These are phyloP conservation scores for Psix sp. DNA, from an alignment of 1,140 invertebrate genomes.

Conservation along the genomic window DNA sequence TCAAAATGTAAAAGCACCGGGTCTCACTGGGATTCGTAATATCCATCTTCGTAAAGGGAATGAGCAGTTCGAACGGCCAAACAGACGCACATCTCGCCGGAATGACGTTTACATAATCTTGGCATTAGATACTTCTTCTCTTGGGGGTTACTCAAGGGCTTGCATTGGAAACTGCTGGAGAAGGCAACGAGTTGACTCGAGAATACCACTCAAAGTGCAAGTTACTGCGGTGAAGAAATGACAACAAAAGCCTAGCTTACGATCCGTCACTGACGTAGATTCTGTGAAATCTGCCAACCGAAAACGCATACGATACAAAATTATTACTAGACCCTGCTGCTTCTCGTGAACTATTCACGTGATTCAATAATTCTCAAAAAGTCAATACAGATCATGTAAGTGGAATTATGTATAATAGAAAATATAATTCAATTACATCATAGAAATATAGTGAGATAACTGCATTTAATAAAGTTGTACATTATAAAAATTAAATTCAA, in stretches of 20 bases:
- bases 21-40: conserved; percentile 60
- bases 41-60: conserved; percentile 52
- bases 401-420: too few relatives aligned
- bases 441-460: too few relatives aligned
- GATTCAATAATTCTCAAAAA: too few relatives aligned
- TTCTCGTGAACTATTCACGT: too few relatives aligned
- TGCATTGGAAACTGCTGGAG: conserved; percentile 57
- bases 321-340: too few relatives aligned
- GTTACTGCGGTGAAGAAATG: conserved; percentile 51
- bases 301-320: conserved; percentile 44
- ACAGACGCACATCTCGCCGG: conserved; percentile 67
- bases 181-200: conserved; percentile 62
- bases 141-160: conserved; percentile 64
- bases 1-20: conserved; percentile 45
- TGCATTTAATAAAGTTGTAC: too few relatives aligned
- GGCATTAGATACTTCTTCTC: conserved; percentile 70
- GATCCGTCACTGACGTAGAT: conserved; percentile 60
- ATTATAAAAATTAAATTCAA: too few relatives aligned
- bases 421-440: too few relatives aligned
- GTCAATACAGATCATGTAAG: too few relatives aligned
- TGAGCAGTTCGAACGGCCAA: conserved; percentile 68
- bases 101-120: conserved; percentile 76
- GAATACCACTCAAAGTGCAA: conserved; percentile 48
- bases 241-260: conserved; percentile 69
- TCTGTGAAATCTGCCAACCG: conserved; percentile 50